phyloP scores from a whole-genome alignment of 2,113 vertebrate species.

The Caranx melampygus region DNA sequence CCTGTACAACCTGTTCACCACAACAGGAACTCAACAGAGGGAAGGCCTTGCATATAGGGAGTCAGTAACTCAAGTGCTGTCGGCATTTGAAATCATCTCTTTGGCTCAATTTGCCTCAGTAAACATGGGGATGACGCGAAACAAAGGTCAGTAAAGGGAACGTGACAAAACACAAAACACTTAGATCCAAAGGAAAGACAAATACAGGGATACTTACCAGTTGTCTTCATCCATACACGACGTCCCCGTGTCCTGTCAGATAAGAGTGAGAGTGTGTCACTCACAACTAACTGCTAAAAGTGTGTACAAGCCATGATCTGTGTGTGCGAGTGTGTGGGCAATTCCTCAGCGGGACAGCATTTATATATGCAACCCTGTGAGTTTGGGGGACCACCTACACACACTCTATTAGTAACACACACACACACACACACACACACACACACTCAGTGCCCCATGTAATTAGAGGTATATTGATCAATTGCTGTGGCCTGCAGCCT shows the following conservation, averaged over 20 bases:
- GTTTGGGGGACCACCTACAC: conserved; percentile 47
- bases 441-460: conserved; percentile 53
- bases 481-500: conserved; percentile 77
- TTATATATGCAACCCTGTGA: conserved; percentile 79
- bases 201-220: conserved; percentile 51
- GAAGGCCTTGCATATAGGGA: neutral
- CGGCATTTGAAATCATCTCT: conserved; percentile 6
- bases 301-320: conserved; percentile 29
- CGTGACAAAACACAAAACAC: neutral
- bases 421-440: too few relatives aligned
- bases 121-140: neutral
- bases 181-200: conserved; percentile 2
- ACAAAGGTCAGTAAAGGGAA: neutral
- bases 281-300: conserved; percentile 5
- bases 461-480: conserved; percentile 85
- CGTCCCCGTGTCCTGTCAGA: neutral
- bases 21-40: neutral
- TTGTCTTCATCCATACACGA: neutral
- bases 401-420: conserved; percentile 38
- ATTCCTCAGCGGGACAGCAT: conserved; percentile 58
- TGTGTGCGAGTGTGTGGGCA: conserved; percentile 49
- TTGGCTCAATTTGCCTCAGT: neutral
- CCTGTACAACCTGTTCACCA: conserved; percentile 12
- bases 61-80: neutral
- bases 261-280: conserved; percentile 40